Conservation (phyloP, 1,140 invertebrate genomes). For the Acyrthosiphon pisum region DNA sequence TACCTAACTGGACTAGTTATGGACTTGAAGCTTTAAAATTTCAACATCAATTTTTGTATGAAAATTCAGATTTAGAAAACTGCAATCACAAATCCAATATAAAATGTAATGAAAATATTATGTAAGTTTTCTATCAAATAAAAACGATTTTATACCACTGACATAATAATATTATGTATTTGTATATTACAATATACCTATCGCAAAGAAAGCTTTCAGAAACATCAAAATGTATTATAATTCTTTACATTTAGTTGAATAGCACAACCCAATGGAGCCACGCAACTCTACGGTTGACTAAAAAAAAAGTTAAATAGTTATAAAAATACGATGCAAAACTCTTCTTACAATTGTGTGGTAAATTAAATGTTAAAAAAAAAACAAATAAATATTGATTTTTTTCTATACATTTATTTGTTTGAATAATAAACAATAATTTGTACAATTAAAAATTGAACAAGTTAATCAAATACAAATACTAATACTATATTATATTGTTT, state of each 20-base stretch:
- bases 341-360: neutral
- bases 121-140: neutral
- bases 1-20: slow-evolving; percentile 82
- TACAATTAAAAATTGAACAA: neutral
- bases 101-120: neutral
- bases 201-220: neutral
- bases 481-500: neutral
- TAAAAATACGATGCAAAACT: neutral
- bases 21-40: slow-evolving; percentile 79
- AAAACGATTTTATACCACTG: neutral
- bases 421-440: neutral
- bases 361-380: neutral
- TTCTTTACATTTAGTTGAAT: neutral
- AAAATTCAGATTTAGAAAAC: neutral
- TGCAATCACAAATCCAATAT: neutral
- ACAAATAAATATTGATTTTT: neutral
- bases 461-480: neutral
- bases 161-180: neutral
- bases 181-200: neutral
- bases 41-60: slow-evolving; percentile 52
- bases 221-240: neutral
- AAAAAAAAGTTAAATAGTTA: neutral
- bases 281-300: neutral
- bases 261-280: too few relatives aligned
- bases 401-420: slow-evolving; percentile 7